Evolutionary conservation across 2,113 vertebrate species (phyloP), one percentile per base, ranked within the genome.

Genomic region (Tenrec ecaudatus): DNA sequence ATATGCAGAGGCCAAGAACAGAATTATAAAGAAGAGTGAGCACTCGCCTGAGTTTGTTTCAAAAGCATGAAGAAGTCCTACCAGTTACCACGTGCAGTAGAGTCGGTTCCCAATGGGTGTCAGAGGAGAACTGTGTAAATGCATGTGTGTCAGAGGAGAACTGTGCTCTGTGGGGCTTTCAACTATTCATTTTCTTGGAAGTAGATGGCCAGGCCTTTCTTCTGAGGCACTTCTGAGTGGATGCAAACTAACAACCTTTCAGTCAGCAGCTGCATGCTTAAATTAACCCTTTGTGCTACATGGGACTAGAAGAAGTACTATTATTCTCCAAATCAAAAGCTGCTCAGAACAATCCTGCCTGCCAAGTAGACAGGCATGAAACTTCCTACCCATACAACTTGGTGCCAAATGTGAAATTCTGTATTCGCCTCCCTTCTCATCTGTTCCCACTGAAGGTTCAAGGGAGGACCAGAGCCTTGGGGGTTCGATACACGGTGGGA

Each of bases 351-450:
- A 83, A 73, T 14, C 19, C 16, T 60, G 17, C 31, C 58, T 4
- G 8, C 8, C 19, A 0, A 58, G 25, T 27, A 6, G 16, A 69
- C 8, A 84, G 36, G 62, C 19, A 87, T 33, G 9, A 82, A 69
- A 8, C 53, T 64, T 85, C 71, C 62, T 86, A 5, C n/a, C 47
- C 68, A 22, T 77, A 82, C 31, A 91, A 76, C 5, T 64, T 77
- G 89, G 47, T 31, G 19, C n/a, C 85, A 83, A 90, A 71, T 62
- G 36, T 81, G 60, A 94, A 62, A 68, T 66, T 84, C 60, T 53
- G 10, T 77, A n/a, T 36, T 75, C 29, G 20, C 2, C 29, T 90
- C 77, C 91, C 47, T 75, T 79, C 78, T 88, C 29, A 43, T 60
- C 82, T 80, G 38, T 82, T 90, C n/a, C 33, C 27, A 53, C 2